Evolutionary conservation across 2,113 vertebrate species (phyloP), one percentile per base, ranked within the genome.

Genomic region (Thryonomys swinderianus): DNA sequence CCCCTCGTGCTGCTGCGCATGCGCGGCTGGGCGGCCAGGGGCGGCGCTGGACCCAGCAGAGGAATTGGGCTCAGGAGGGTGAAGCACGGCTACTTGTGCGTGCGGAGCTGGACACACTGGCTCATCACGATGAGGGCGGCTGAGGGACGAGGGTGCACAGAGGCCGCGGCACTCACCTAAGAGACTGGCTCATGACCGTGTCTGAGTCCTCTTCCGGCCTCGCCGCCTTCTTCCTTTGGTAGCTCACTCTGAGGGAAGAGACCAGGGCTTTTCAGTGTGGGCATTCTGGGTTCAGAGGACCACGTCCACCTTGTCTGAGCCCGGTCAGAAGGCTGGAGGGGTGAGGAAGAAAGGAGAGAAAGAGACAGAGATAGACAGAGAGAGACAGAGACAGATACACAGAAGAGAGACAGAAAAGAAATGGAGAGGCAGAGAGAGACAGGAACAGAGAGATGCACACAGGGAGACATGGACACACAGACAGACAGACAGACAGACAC

Each of bases 181-280:
- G n/a, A 79, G 45, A 7, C 23, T 40, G 89, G 23, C 13, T 0
- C 20, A 21, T 45, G 51, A 5, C 32, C 14, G 5, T 0, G 20
- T 62, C 6, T 12, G 0, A 1, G 3, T 17, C 18, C 4, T 3
- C 4, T 17, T 55, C 6, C 0, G 8, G 18, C 40, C 5, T 17
- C 0, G 7, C 8, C 4, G 7, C 9, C 37, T 30, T 59, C 18
- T n/a, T 55, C 30, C 40, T 85, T 14, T 1, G 8, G 73, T 67
- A 40, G 34, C 1, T 82, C 20, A 48, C 25, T 25, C 94, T 94
- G 25, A 53, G 48, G 40, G 25, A 91, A 51, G 51, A 92, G n/a
- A 85, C 27, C 78, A 66, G 71, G 27, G 71, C 8, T 25, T 85
- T 66, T 45, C 32, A 74, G 3, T 12, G 20, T 34, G 79, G 40